phyloP scores from a whole-genome alignment of 30 jellyfish, hydroid and myxozoan genomes.

The Morbakka virulenta region DNA sequence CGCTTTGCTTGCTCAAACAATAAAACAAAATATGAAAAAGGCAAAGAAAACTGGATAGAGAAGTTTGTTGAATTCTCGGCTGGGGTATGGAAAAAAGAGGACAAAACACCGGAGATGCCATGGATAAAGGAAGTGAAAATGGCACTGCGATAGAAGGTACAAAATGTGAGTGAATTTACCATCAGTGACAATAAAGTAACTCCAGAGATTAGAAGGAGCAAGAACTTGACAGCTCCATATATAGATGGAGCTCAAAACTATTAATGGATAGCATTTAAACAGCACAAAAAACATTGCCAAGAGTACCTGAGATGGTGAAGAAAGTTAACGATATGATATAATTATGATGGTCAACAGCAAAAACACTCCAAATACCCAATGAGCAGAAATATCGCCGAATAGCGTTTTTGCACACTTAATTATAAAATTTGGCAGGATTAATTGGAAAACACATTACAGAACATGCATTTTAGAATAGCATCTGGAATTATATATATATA shows the following conservation, averaged over 20 bases:
- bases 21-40: too few relatives aligned
- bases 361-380: neutral
- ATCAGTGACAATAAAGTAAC: neutral
- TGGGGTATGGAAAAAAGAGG: too few relatives aligned
- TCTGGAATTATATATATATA: too few relatives aligned
- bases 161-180: too few relatives aligned
- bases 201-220: neutral
- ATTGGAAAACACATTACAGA: neutral
- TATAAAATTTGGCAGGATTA: slow-evolving; percentile 10
- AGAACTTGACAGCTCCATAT: neutral
- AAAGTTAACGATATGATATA: neutral
- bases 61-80: too few relatives aligned
- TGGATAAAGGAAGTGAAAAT: too few relatives aligned
- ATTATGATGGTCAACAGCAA: neutral
- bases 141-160: too few relatives aligned
- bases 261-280: neutral
- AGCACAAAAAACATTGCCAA: neutral
- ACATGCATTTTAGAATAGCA: neutral
- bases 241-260: neutral
- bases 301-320: neutral
- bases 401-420: neutral
- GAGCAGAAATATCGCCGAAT: neutral
- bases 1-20: too few relatives aligned
- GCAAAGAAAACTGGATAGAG: too few relatives aligned
- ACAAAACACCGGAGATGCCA: too few relatives aligned